phyloP scores from a whole-genome alignment of 2,888 invertebrate species.

The Pterobdella sp. region DNA sequence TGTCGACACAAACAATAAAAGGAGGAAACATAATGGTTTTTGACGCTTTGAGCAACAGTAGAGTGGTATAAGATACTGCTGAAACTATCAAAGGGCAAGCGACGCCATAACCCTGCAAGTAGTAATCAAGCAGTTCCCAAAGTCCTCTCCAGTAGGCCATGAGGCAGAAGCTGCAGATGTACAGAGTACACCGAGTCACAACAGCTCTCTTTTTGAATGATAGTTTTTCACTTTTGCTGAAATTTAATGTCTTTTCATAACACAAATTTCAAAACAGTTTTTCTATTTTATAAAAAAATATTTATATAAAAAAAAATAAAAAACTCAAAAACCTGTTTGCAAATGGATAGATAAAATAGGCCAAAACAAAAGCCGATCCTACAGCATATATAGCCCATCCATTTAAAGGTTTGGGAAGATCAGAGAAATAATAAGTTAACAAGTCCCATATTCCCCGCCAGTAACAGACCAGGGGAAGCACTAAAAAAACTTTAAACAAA shows the following conservation, averaged over 20 bases:
- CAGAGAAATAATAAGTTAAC: slow-evolving; percentile 29
- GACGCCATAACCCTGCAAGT: slow-evolving; percentile 29
- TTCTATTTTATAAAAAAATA: neutral
- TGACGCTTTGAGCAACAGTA: slow-evolving; percentile 13
- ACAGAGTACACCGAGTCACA: slow-evolving; percentile 27
- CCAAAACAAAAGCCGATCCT: slow-evolving; percentile 25
- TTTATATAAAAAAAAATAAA: neutral
- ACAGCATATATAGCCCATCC: slow-evolving; percentile 21
- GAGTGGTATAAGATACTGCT: slow-evolving; percentile 18
- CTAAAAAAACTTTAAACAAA: slow-evolving; percentile 28
- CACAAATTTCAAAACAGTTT: neutral
- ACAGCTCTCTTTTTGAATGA: neutral
- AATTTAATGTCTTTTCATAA: neutral
- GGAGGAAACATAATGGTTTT: slow-evolving; percentile 32
- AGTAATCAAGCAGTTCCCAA: slow-evolving; percentile 34
- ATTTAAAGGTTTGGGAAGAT: slow-evolving; percentile 2
- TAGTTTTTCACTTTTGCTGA: neutral
- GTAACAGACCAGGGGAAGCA: slow-evolving; percentile 35
- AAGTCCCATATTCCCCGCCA: slow-evolving; percentile 37
- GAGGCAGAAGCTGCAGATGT: slow-evolving; percentile 22
- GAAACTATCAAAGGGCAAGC: slow-evolving; percentile 6
- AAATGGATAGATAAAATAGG: slow-evolving; percentile 30
- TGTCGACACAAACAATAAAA: slow-evolving; percentile 27
- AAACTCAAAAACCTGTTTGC: slow-evolving; percentile 15
- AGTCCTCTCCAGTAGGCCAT: slow-evolving; percentile 36